These are phyloP conservation scores for Colaptes auratus DNA, from an alignment of 2,113 vertebrate genomes.

Conservation along the genomic window DNA sequence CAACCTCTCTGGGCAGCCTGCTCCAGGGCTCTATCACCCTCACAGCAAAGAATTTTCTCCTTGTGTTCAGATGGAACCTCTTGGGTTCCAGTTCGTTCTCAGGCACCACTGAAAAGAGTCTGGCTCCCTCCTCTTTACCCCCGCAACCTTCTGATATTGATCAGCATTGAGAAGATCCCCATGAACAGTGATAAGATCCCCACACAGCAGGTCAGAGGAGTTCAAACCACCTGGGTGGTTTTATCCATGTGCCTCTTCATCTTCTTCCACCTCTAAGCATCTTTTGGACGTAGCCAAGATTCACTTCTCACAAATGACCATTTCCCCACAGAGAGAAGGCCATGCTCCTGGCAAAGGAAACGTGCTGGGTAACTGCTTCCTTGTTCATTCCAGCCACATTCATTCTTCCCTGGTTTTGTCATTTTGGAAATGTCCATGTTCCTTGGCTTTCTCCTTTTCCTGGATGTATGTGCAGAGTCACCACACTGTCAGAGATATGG, in stretches of 20 bases:
- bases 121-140: no score
- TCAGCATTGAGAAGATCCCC: no score
- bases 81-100: no score
- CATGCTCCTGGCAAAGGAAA: neutral
- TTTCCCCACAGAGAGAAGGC: constrained; percentile 31
- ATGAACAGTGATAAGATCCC: no score
- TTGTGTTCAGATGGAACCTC: no score
- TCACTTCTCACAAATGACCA: neutral
- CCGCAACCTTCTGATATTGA: no score
- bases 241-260: neutral
- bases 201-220: neutral
- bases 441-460: neutral
- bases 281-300: neutral
- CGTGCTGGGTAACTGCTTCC: neutral
- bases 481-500: rapidly evolving
- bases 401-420: neutral
- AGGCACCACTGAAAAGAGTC: no score
- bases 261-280: neutral
- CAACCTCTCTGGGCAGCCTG: no score
- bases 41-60: no score
- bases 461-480: neutral
- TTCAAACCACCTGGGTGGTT: neutral
- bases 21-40: no score
- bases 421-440: neutral
- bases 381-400: constrained; percentile 1